These are phyloP conservation scores for Guaruba guarouba DNA, from an alignment of 2,113 vertebrate species.

Conservation along the genomic window DNA sequence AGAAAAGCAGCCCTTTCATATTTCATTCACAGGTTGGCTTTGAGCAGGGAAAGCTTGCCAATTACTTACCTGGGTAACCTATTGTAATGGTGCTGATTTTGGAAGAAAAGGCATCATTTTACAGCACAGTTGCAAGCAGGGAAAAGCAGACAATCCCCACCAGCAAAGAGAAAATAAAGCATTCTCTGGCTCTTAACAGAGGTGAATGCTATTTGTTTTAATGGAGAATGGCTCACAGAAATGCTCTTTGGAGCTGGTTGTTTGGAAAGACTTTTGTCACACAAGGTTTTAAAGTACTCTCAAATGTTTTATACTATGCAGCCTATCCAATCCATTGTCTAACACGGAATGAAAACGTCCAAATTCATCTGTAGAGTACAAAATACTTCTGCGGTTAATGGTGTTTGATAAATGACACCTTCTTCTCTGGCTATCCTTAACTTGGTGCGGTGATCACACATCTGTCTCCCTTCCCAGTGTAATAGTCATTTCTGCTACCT, in stretches of 20 bases:
- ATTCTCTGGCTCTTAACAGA: constrained; percentile 22
- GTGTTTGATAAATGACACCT: background rate
- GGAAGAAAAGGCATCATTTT: constrained; percentile 29
- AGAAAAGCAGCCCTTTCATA: background rate
- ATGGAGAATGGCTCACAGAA: constrained; percentile 1
- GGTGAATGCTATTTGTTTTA: constrained; percentile 33
- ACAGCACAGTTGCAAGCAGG: background rate
- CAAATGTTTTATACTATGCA: background rate
- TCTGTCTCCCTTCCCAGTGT: background rate
- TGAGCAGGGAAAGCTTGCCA: background rate
- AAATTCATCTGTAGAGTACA: background rate
- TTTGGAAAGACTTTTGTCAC: constrained; percentile 1
- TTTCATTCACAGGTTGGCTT: background rate
- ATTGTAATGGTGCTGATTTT: background rate
- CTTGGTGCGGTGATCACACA: background rate
- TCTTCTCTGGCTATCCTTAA: background rate
- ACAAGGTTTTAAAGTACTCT: background rate
- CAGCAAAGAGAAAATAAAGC: constrained; percentile 26
- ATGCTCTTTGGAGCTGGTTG: background rate
- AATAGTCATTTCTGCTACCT: constrained; percentile 30
- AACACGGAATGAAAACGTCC: background rate
- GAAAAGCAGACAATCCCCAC: constrained; percentile 22
- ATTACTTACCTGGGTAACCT: background rate
- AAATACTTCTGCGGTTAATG: constrained; percentile 31
- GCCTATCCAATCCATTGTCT: background rate